Evolutionary conservation across 2,888 invertebrate species (phyloP), one percentile per base, ranked within the genome.

Genomic region (Anoplius nigerrimus): DNA sequence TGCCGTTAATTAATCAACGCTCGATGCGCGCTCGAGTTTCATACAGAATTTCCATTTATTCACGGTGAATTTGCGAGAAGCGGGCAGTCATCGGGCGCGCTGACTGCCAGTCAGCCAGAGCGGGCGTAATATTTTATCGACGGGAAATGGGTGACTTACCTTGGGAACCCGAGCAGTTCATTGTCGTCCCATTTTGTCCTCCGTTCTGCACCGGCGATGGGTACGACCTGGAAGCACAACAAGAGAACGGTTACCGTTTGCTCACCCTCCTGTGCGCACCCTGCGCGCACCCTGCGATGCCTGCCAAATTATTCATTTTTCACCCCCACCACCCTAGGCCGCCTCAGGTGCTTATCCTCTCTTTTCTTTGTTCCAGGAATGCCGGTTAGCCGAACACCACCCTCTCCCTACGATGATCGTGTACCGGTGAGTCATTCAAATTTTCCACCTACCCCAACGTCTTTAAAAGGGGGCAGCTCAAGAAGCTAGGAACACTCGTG

Each of bases 201-300:
- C 86, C 88, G 65, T 87, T 87, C 69, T 86, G 86, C 67, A 88
- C 87, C 43, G 88, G 88, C 60, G 88, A 88, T 65, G 88, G 86
- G 74, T 88, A 88, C 69, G 87, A 87, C 86, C 88, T 88, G 83
- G 21, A 86, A 84, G 46, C 48, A 60, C 62, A 51, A 52, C 11
- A 20, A 6, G 51, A 52, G 5, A 24, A 16, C 16, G 16, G 6
- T 62, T 66, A 55, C n/a, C 42, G 20, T 48, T 42, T 42, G 6
- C 21, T 54, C 11, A 6, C 11, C 27, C 6, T 11, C 11, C 0
- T 27, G 21, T 21, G 6, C 6, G 20, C 20, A 13, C 22, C 18
- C 48, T 48, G n/a, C 13, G 13, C 6, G 6, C 48, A 18, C 18
- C 16, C 48, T 48, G 16, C 18, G 11, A 48, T 45, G 42, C 16